Percentiles rank a stretch among this genome's conserved stretches.
phyloP scores from a whole-genome alignment of 2,888 invertebrate genomes.

The Melipona beecheii region DNA sequence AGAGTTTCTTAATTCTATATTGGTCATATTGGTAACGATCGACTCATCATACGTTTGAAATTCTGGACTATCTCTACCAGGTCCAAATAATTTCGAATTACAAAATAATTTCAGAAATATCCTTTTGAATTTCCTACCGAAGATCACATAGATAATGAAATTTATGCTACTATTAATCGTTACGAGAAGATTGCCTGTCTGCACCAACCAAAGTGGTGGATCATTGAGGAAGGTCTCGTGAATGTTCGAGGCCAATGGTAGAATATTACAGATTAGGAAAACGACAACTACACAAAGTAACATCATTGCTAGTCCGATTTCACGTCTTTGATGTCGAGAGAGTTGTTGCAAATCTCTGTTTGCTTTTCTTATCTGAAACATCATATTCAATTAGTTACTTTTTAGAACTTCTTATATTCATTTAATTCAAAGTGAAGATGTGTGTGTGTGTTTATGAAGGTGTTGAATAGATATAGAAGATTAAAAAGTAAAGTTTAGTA shows the following conservation, averaged over 20 bases:
- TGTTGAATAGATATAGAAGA: background rate
- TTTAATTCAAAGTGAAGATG: background rate
- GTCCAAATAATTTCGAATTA: conserved; percentile 85
- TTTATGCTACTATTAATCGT: conserved; percentile 99
- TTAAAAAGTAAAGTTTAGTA: background rate
- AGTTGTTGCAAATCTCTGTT: conserved; percentile 95
- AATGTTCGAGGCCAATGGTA: conserved; percentile 94
- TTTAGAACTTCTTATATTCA: background rate
- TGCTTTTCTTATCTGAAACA: conserved; percentile 91
- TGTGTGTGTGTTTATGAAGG: background rate
- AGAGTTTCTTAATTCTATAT: conserved; percentile 89
- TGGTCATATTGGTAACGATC: conserved; percentile 88
- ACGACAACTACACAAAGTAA: conserved; percentile 96
- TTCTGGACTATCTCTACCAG: conserved; percentile 89
- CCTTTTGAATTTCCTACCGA: conserved; percentile 97
- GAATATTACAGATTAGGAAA: conserved; percentile 96
- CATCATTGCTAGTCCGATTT: conserved; percentile 98
- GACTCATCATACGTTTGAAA: conserved; percentile 92
- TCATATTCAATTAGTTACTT: background rate
- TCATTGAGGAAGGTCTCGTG: conserved; percentile 91
- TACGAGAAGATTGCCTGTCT: conserved; percentile 95
- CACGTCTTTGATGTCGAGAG: conserved; percentile 94
- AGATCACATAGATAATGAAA: conserved; percentile 98
- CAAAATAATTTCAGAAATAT: conserved; percentile 93
- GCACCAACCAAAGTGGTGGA: conserved; percentile 89